A percentile compares a stretch with the other conserved stretches of the same genome.
Conservation (phyloP, 2,888 invertebrate genomes). For the Lasioglossum morio region DNA sequence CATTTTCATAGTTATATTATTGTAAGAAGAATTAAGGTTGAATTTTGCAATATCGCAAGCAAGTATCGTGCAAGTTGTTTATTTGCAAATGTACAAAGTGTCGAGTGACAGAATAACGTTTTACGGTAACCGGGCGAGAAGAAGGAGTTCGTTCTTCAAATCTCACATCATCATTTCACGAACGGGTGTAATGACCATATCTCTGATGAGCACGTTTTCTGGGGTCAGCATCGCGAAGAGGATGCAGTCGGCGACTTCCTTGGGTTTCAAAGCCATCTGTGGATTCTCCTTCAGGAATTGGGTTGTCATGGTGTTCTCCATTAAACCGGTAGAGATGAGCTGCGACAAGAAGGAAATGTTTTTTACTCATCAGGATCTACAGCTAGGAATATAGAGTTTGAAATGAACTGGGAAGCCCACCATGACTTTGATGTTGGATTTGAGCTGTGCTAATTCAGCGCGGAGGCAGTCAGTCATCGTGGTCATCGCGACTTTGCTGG, state of each 20-base stretch:
- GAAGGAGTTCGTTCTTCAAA: background rate
- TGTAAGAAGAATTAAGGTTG: background rate
- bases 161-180: slow-evolving; percentile 55
- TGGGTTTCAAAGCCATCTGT: slow-evolving; percentile 77
- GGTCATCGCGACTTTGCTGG: slow-evolving; percentile 85
- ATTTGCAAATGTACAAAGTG: slow-evolving; percentile 40
- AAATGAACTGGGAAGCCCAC: slow-evolving; percentile 61
- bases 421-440: slow-evolving; percentile 81
- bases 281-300: slow-evolving; percentile 71
- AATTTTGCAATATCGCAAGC: background rate
- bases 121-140: background rate
- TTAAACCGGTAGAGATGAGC: slow-evolving; percentile 88
- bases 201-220: slow-evolving; percentile 68
- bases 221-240: slow-evolving; percentile 81
- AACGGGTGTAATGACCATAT: slow-evolving; percentile 67
- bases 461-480: slow-evolving; percentile 84
- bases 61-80: slow-evolving; percentile 33
- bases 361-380: background rate
- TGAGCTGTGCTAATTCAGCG: slow-evolving; percentile 81
- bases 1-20: background rate
- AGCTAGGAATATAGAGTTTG: background rate
- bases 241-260: slow-evolving; percentile 84
- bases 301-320: slow-evolving; percentile 86
- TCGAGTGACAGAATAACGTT: background rate
- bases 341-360: slow-evolving; percentile 74